Base-by-base conservation (phyloP, 2,113 vertebrate genomes). In the Amphiprion percula region DNA sequence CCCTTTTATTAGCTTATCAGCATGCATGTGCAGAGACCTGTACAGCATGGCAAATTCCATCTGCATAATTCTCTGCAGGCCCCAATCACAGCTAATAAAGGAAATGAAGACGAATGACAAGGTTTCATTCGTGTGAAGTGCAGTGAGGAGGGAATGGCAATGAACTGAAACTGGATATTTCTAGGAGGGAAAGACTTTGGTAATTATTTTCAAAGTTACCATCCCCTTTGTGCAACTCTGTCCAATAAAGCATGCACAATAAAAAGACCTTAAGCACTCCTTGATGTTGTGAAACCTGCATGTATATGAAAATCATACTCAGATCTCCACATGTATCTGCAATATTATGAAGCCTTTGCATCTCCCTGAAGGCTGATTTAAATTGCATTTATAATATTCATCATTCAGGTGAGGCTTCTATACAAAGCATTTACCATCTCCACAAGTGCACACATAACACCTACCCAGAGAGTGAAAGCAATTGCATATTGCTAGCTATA, bases 61-160 rank as follows among this genome's bases (percentile, higher is more conserved):
- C 58, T 73, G 71, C 84, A 77, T 72, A 61, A 86, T 77, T 66
- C 67, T 71, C 80, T 50, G 21, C 37, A 49, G 73, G 71, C 59
- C 74, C 33, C 62, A 84, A 71, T 84, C 75, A 71, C 30, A 59
- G 82, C 61, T 76, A 88, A 85, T 85, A n/a, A 83, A 86, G 64
- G 28, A 63, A 70, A 77, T 76, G 69, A 81, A 85, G 68, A 85
- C 44, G 12, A 55, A 37, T 21, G 66, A 67, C 46, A 28, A 39
- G 33, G 23, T 28, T 72, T 71, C 55, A 80, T 61, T 80, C 33
- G 59, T 39, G 47, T 67, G 55, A 67, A 50, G 50, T 50, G 59
- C 39, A 15, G 56, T 0, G 37, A 66, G 60, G 55, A 60, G 21
- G 4, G 28, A 76, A 64, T 46, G n/a, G 33, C 46, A 62, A 41